Percentiles rank a stretch among this genome's conserved stretches.
These are phyloP conservation scores for Montipora cactus DNA, from an alignment of 64 coral and sea anemone species.

Conservation along the genomic window DNA sequence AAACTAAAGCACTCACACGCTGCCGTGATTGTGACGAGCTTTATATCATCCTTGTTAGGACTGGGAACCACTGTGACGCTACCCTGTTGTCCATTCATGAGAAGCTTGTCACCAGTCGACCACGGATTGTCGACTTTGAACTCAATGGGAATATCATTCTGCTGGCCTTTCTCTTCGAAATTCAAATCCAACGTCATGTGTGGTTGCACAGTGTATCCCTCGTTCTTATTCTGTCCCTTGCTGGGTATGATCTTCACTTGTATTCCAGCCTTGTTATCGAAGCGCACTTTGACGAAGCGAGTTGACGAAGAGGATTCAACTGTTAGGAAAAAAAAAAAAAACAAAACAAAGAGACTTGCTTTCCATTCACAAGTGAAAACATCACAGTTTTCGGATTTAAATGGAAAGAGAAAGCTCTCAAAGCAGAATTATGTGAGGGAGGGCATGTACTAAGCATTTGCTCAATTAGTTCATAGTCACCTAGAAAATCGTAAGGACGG, in stretches of 20 bases:
- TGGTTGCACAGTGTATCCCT: constrained; percentile 92
- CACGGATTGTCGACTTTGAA: constrained; percentile 86
- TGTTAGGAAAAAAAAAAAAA: neutral
- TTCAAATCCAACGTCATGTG: constrained; percentile 96
- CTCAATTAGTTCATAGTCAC: too few species aligned
- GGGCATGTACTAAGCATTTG: too few species aligned
- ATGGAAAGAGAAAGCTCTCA: too few species aligned
- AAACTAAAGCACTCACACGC: constrained; percentile 57
- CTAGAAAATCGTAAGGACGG: too few species aligned
- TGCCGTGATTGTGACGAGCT: constrained; percentile 73
- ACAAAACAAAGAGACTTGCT: neutral
- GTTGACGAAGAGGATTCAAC: constrained; percentile 80
- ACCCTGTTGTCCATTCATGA: constrained; percentile 78
- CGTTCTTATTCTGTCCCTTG: constrained; percentile 88
- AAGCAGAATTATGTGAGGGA: too few species aligned
- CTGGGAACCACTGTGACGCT: constrained; percentile 78
- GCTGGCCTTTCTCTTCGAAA: constrained; percentile 92
- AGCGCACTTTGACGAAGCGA: constrained; percentile 94
- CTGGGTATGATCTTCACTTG: constrained; percentile 92
- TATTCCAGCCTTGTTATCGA: constrained; percentile 88
- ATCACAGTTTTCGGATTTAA: too few species aligned
- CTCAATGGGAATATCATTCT: constrained; percentile 89
- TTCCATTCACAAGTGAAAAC: too few species aligned
- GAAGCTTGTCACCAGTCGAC: constrained; percentile 67
- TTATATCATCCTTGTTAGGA: constrained; percentile 66